Conservation (phyloP, 2,888 invertebrate species). For the Bombylius discolor region DNA sequence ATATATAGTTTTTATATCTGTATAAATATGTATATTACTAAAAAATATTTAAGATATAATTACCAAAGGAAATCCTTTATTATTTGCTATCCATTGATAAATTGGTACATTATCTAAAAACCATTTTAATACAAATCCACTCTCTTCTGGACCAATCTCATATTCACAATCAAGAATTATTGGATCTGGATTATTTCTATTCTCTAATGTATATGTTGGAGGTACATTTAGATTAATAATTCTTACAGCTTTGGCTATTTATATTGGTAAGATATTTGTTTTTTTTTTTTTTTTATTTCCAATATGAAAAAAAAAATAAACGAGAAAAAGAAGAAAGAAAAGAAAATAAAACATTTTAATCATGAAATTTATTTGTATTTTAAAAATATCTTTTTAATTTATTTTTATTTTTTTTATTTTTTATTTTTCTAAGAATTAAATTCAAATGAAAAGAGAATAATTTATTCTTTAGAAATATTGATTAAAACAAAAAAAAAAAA, state of each 20-base stretch:
- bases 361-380: too few species aligned
- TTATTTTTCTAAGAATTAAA: too few species aligned
- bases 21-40: not conserved
- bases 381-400: too few species aligned
- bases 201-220: slow-evolving; percentile 33
- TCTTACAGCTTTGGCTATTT: slow-evolving; percentile 20
- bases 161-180: slow-evolving; percentile 36
- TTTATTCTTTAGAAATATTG: too few species aligned
- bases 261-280: too few species aligned
- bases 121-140: slow-evolving; percentile 37
- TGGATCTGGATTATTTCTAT: slow-evolving; percentile 30
- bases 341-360: too few species aligned
- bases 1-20: too few species aligned
- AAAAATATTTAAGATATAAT: not conserved
- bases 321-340: not conserved
- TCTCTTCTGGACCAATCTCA: slow-evolving; percentile 30
- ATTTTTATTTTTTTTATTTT: too few species aligned
- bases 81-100: slow-evolving; percentile 37
- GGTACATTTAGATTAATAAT: slow-evolving; percentile 37
- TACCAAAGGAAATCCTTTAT: slow-evolving; percentile 34
- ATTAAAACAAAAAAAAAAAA: too few species aligned
- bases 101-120: slow-evolving; percentile 35
- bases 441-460: too few species aligned
- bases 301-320: not conserved
- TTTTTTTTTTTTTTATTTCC: not conserved